Conservation (phyloP, 2,888 invertebrate species). For the Limnephilus lunatus region DNA sequence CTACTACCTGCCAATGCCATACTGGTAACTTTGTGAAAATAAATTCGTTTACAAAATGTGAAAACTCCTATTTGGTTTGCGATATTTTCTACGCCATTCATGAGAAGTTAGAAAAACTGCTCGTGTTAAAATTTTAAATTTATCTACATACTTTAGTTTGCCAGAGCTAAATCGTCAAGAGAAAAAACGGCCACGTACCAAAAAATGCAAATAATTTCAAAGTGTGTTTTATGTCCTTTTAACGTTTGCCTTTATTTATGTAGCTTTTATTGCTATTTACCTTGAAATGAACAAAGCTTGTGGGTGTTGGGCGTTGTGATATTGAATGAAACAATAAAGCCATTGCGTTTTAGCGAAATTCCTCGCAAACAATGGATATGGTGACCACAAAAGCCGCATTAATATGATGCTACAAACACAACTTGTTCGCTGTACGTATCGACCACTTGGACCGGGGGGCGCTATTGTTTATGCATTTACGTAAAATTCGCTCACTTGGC, state of each 20-base stretch:
- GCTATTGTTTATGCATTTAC: background rate
- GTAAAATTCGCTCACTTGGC: background rate
- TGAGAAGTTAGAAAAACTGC: too few relatives aligned
- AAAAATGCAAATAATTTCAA: background rate
- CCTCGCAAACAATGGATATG: constrained; percentile 31
- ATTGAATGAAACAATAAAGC: constrained; percentile 33
- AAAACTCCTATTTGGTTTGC: too few relatives aligned
- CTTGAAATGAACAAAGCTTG: constrained; percentile 22
- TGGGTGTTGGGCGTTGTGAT: constrained; percentile 23
- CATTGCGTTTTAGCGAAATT: constrained; percentile 21
- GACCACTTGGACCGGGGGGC: background rate
- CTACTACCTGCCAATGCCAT: too few relatives aligned
- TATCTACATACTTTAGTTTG: background rate
- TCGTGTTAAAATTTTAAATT: too few relatives aligned
- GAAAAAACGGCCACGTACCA: background rate
- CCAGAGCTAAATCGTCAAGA: background rate
- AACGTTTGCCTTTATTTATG: background rate
- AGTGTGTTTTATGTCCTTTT: background rate
- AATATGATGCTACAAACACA: constrained; percentile 14
- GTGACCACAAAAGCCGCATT: constrained; percentile 25
- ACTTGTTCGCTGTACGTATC: background rate
- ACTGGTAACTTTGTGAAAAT: too few relatives aligned
- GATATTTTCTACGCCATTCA: too few relatives aligned
- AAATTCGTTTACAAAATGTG: too few relatives aligned
- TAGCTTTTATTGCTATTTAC: background rate